Base-by-base conservation (phyloP, 2,113 vertebrate genomes). In the Trichomycterus rosablanca region DNA sequence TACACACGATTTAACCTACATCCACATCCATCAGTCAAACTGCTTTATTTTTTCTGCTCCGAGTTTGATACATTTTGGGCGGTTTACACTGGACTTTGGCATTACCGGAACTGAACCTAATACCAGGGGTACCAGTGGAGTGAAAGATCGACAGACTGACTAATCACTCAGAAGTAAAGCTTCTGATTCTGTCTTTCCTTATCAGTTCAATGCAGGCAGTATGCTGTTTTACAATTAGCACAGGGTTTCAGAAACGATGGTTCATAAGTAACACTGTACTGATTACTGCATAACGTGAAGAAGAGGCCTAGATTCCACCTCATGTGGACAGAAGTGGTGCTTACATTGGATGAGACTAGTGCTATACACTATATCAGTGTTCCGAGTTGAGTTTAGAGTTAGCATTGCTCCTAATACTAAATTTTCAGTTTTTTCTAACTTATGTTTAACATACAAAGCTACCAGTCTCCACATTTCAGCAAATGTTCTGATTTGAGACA, bases 31-130 rank as follows among this genome's bases (percentile, higher is more conserved):
- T 26, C 20, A n/a, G 10, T 10, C 37, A 23, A 7, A 16, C 37
- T 22, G 18, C 52, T 39, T 55, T 34, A 55, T 11, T 24, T 37
- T 35, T 39, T n/a, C n/a, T 11, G 28, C 14, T 35, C 10, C 14
- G 15, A 42, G 37, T 40, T 40, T 16, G 15, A 42, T 24, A 42
- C 22, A 15, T 40, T 16, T 16, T 4, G 14, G 9, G 20, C 37
- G 35, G 37, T 56, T 56, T 56, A 40, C 53, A 56, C 53, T 56
- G 53, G 53, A 56, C n/a, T 4, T 5, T 18, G 53, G 23, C 37
- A 42, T 42, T 10, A 42, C 20, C 53, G 19, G 22, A 26, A 40
- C 14, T 26, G 35, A 28, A 39, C 3, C 51, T 14, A 28, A 35
- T 16, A 20, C 28, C 51, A 53, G 1, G 2, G 18, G 51, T 22